phyloP scores from a whole-genome alignment of 2,888 invertebrate species.

The Norana najaformis region DNA sequence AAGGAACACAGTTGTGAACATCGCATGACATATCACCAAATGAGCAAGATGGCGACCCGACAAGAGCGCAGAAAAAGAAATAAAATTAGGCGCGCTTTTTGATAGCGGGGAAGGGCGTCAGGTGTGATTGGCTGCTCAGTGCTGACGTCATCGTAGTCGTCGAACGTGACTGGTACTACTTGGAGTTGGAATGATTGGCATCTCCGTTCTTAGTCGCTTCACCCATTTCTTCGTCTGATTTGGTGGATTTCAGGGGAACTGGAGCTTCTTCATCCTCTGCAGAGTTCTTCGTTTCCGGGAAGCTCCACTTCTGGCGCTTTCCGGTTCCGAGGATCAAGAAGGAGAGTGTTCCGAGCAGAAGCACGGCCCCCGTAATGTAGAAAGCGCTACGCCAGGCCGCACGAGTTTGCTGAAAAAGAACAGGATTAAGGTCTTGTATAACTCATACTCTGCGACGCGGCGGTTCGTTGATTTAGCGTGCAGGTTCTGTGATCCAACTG shows the following conservation, averaged over 20 bases:
- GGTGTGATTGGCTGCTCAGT: not conserved
- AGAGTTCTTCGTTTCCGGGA: not conserved
- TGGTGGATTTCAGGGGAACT: not conserved
- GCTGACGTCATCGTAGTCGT: slow-evolving; percentile 10
- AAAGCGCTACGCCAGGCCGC: not conserved
- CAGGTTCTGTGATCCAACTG: too few species aligned
- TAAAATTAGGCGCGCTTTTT: not conserved
- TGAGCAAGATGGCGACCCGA: not conserved
- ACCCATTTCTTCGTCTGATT: not conserved
- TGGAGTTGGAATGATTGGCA: not conserved
- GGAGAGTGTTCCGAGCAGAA: not conserved
- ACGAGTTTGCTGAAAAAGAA: slow-evolving; percentile 16
- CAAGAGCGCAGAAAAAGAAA: not conserved
- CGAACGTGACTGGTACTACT: not conserved
- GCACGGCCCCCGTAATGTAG: not conserved
- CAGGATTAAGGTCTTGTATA: not conserved
- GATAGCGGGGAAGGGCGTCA: not conserved
- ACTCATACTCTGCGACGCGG: too few species aligned
- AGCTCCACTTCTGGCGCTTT: slow-evolving; percentile 4
- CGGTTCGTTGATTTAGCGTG: too few species aligned
- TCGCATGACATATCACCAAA: not conserved
- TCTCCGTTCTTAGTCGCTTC: not conserved
- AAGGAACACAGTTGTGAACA: not conserved
- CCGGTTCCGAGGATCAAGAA: not conserved
- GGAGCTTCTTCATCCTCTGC: not conserved